phyloP scores from a whole-genome alignment of 2,113 vertebrate species.

The Sceloporus undulatus region DNA sequence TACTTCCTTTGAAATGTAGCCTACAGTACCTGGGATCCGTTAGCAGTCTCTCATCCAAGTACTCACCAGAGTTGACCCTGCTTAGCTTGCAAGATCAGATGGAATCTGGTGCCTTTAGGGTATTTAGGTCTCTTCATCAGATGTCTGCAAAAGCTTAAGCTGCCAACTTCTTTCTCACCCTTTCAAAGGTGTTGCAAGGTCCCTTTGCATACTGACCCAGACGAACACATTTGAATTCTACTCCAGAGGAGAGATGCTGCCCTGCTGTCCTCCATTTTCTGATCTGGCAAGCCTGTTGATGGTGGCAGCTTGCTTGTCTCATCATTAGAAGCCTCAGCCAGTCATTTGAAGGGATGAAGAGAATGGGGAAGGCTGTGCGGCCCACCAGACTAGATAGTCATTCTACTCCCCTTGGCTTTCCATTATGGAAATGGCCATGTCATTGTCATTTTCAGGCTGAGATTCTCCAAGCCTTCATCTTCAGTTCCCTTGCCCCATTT shows the following conservation, averaged over 20 bases:
- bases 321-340: conserved; percentile 15
- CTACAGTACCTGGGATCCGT: too few relatives aligned
- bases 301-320: background rate
- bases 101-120: too few relatives aligned
- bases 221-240: too few relatives aligned
- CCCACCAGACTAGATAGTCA: background rate
- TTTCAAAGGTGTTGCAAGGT: too few relatives aligned
- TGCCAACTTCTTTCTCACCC: too few relatives aligned
- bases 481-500: conserved; percentile 48
- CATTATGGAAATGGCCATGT: conserved; percentile 66
- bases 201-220: too few relatives aligned
- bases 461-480: conserved; percentile 83
- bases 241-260: background rate
- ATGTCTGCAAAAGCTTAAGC: too few relatives aligned
- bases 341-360: conserved; percentile 10
- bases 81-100: too few relatives aligned
- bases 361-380: background rate
- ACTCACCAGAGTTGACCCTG: too few relatives aligned
- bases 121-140: too few relatives aligned
- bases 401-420: background rate
- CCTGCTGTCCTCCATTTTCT: background rate
- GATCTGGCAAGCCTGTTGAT: background rate
- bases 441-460: conserved; percentile 74
- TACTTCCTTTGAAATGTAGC: too few relatives aligned
- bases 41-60: too few relatives aligned